Conservation (phyloP, 2,888 invertebrate genomes). For the Seira musarum region DNA sequence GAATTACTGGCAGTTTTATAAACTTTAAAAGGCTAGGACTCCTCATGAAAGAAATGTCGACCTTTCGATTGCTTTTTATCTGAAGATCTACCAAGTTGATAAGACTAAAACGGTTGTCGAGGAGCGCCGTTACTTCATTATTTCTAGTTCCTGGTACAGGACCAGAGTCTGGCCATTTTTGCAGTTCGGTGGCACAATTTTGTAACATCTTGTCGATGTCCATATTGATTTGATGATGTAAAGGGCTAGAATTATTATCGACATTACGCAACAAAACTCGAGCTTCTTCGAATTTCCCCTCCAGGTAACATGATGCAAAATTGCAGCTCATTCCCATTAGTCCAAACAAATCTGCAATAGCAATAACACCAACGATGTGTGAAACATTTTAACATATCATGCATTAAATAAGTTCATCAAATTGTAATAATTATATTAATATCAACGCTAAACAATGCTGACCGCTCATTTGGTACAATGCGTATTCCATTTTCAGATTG, state of each 20-base stretch:
- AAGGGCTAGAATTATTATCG: not conserved
- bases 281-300: slow-evolving; percentile 65
- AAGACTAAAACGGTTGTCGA: too few species aligned
- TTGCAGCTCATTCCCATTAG: slow-evolving; percentile 56
- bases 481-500: slow-evolving; percentile 50
- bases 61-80: slow-evolving; percentile 21
- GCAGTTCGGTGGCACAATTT: not conserved
- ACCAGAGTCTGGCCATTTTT: slow-evolving; percentile 21
- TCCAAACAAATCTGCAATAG: slow-evolving; percentile 27
- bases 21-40: slow-evolving; percentile 12
- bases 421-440: too few species aligned
- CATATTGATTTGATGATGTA: slow-evolving; percentile 19
- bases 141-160: slow-evolving; percentile 1
- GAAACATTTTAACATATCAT: not conserved
- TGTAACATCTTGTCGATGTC: slow-evolving; percentile 10
- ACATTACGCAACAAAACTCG: not conserved
- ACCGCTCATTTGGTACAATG: slow-evolving; percentile 61
- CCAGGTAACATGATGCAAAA: slow-evolving; percentile 53
- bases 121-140: slow-evolving; percentile 20
- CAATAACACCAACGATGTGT: not conserved
- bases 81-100: slow-evolving; percentile 47
- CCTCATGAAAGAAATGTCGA: slow-evolving; percentile 19
- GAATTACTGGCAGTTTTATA: slow-evolving; percentile 33
- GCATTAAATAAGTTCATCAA: too few species aligned
- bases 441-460: too few species aligned